phyloP scores from a whole-genome alignment of 2,888 invertebrate genomes.

The Chelonus formosanus region DNA sequence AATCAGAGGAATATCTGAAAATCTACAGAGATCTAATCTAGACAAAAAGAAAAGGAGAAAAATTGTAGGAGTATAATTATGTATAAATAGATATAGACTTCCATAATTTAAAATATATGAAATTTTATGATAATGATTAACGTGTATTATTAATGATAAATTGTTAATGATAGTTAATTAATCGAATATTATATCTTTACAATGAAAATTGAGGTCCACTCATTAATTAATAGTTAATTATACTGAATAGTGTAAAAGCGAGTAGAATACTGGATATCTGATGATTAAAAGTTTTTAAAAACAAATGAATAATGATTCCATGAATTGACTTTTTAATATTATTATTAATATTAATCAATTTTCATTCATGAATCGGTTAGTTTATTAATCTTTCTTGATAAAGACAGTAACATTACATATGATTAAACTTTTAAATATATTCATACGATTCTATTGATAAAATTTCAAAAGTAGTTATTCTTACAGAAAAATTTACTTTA shows the following conservation, averaged over 20 bases:
- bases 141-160: conserved; percentile 15
- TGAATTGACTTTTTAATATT: too few species aligned
- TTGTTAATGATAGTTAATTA: neutral
- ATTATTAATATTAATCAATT: too few species aligned
- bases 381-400: too few species aligned
- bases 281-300: neutral
- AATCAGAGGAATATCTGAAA: too few species aligned
- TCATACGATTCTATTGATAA: too few species aligned
- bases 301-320: conserved; percentile 4
- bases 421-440: too few species aligned
- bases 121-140: conserved; percentile 17
- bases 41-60: neutral
- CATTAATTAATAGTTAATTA: conserved; percentile 32
- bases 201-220: conserved; percentile 36
- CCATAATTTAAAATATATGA: neutral
- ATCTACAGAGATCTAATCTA: too few species aligned
- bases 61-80: neutral
- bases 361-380: too few species aligned
- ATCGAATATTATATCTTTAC: conserved; percentile 14
- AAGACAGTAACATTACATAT: too few species aligned
- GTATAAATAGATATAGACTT: neutral
- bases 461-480: too few species aligned
- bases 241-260: conserved; percentile 45
- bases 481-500: too few species aligned
- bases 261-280: conserved; percentile 57